Base-by-base conservation (phyloP, 2,797 vertebrate species). In the Alcedo atthis region DNA sequence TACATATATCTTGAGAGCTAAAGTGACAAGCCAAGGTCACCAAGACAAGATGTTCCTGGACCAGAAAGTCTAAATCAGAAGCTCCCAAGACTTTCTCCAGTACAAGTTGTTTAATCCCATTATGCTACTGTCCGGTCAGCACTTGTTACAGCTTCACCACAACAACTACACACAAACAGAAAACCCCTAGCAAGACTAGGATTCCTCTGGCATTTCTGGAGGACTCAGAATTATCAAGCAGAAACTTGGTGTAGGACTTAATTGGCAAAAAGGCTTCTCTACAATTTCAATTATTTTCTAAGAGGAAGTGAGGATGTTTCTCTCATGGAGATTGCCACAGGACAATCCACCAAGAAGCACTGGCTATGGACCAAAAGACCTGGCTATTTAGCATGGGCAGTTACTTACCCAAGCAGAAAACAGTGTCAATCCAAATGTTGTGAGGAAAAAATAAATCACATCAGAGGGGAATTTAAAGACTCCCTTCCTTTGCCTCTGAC, bases 201-300 rank as follows among this genome's bases (percentile, higher is more conserved):
- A 46, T 85, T 86, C 33, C 61, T 42, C 49, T 53, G 42, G 18
- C 70, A 80, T 81, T 92, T 92, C 75, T 77, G 54, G 62, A 88
- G 24, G n/a, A 92, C 53, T 70, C 90, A 84, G 48, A 76, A 92
- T 46, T 82, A 80, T 57, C 30, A 92, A 84, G 69, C 40, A 79
- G 79, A 85, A 57, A 86, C 48, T 40, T 63, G 26, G 51, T 76
- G 35, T 76, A 66, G 40, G 58, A 69, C 88, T 58, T 86, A 40
- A 43, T 40, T 73, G 55, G 22, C 71, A 89, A 75, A 54, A 75
- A 70, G 30, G 49, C 45, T 87, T 61, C 83, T 67, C 53, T 75
- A 71, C 81, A 89, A 77, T 26, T 77, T 37, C 45, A 70, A 77
- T 76, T 81, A 70, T 71, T 91, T 82, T 87, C 45, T 64, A 89